Conservation (phyloP, 2,888 invertebrate species). For the Hypolimnas misippus region DNA sequence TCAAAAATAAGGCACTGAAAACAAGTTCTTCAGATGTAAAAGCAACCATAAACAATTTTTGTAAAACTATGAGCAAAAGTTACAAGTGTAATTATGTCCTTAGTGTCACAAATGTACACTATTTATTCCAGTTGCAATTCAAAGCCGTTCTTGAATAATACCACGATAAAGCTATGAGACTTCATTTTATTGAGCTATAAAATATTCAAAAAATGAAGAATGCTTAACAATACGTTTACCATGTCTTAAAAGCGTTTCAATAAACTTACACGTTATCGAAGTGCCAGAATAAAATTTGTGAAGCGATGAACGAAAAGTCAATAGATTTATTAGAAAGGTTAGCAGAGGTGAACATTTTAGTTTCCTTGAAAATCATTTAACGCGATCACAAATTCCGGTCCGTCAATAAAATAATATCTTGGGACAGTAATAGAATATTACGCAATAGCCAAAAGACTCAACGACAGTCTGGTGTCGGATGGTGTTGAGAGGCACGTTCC, state of each 20-base stretch:
- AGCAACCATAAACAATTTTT: no score
- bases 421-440: background rate
- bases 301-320: background rate
- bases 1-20: no score
- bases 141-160: no score
- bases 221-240: background rate
- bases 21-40: no score
- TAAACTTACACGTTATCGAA: background rate
- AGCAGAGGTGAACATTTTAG: background rate
- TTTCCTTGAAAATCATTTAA: background rate
- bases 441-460: background rate
- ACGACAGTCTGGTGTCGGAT: background rate
- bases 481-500: background rate
- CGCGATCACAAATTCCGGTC: background rate
- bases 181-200: no score
- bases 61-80: no score
- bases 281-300: no score
- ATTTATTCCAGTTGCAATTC: no score
- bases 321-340: background rate
- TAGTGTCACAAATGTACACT: no score
- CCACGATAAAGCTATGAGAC: no score
- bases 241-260: no score
- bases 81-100: no score
- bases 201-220: constrained; percentile 1
- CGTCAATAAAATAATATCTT: background rate